A percentile compares a stretch with the other conserved stretches of the same genome.
These are phyloP conservation scores for Thamnophis elegans DNA, from an alignment of 2,797 vertebrate species.

Conservation along the genomic window DNA sequence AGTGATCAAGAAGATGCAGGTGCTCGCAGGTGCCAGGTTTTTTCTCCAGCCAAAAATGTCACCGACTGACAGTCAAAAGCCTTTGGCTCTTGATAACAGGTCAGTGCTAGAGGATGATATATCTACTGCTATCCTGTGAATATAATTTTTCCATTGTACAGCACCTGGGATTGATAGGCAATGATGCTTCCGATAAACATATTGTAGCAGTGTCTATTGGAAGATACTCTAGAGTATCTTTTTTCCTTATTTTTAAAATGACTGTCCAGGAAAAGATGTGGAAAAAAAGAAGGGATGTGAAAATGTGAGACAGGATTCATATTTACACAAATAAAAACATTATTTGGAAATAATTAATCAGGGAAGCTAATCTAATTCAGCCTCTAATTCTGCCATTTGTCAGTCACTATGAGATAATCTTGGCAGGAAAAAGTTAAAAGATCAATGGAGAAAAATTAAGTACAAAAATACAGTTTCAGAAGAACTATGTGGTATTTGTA, in stretches of 20 bases:
- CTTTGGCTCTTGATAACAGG: slow-evolving; percentile 89
- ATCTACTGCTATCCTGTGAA: background rate
- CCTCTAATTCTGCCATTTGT: background rate
- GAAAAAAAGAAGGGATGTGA: background rate
- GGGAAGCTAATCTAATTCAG: background rate
- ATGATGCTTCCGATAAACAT: background rate
- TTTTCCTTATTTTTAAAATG: background rate
- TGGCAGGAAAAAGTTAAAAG: background rate
- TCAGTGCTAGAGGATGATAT: slow-evolving; percentile 37
- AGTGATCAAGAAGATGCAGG: slow-evolving; percentile 75
- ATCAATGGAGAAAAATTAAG: background rate
- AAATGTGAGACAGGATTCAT: background rate
- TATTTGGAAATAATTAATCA: background rate
- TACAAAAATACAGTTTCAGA: background rate
- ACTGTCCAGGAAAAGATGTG: background rate
- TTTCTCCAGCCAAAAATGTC: slow-evolving; percentile 86
- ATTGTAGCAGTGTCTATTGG: background rate
- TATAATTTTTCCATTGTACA: background rate
- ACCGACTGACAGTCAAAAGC: slow-evolving; percentile 79
- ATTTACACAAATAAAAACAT: background rate
- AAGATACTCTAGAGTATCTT: background rate
- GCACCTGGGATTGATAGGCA: background rate
- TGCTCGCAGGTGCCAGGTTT: slow-evolving; percentile 76
- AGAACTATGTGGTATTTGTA: background rate
- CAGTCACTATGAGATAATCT: background rate